A percentile compares a stretch with the other conserved stretches of the same genome.
These are phyloP conservation scores for Eupithecia centaureata DNA, from an alignment of 2,888 invertebrate species.

Conservation along the genomic window DNA sequence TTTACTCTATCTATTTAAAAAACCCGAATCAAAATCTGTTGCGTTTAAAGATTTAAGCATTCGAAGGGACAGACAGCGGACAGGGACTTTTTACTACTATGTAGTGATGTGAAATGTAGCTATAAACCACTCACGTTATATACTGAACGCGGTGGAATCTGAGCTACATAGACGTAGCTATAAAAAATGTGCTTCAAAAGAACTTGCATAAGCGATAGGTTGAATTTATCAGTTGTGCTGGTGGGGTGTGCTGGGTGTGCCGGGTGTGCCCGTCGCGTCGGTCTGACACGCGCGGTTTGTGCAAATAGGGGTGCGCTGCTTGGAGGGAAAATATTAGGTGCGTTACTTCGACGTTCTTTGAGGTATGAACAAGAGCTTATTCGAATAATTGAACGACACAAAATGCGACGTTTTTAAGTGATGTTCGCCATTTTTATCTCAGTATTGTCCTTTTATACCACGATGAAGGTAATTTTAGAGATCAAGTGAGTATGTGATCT, in stretches of 20 bases:
- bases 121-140: neutral
- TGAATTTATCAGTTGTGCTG: conserved; percentile 35
- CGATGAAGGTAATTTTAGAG: neutral
- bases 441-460: too few relatives aligned
- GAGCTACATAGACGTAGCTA: conserved; percentile 11
- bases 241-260: conserved; percentile 37
- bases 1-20: too few relatives aligned
- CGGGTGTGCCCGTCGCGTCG: conserved; percentile 33
- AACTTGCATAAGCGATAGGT: conserved; percentile 37
- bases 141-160: neutral
- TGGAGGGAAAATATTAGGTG: conserved; percentile 9
- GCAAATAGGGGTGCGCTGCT: conserved; percentile 44
- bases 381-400: too few relatives aligned
- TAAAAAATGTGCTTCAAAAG: conserved; percentile 8
- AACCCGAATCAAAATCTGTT: too few relatives aligned
- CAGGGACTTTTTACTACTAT: too few relatives aligned
- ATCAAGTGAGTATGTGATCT: neutral
- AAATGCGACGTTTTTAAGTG: too few relatives aligned
- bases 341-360: neutral
- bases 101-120: neutral
- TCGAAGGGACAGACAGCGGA: too few relatives aligned
- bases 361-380: conserved; percentile 16
- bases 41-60: too few relatives aligned
- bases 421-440: too few relatives aligned
- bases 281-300: conserved; percentile 39